Conservation (phyloP, 2,113 vertebrate genomes). For the Typhlomys cinereus region DNA sequence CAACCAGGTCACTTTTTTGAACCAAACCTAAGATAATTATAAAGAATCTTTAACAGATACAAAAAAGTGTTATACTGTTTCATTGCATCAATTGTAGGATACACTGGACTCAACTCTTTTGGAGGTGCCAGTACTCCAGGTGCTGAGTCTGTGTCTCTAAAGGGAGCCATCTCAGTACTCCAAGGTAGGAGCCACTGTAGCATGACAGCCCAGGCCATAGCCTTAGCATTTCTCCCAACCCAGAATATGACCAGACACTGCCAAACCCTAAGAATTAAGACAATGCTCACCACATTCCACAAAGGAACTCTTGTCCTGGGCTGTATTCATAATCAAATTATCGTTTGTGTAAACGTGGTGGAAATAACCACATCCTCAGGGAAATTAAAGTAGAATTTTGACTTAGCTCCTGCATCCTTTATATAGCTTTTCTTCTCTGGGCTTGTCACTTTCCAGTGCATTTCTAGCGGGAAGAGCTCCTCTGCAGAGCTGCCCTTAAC, state of each 20-base stretch:
- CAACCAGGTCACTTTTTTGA: slow-evolving; percentile 1
- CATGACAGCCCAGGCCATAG: not conserved
- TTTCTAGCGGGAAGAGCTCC: not conserved
- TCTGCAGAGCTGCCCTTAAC: not conserved
- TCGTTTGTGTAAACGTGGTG: slow-evolving; percentile 3
- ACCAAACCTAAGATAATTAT: slow-evolving; percentile 23
- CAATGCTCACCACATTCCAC: not conserved
- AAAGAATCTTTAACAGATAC: slow-evolving; percentile 29
- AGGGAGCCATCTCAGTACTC: not conserved
- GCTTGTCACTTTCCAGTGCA: not conserved
- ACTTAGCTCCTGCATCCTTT: not conserved
- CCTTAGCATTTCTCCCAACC: not conserved
- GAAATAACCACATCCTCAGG: not conserved
- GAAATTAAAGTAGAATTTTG: not conserved
- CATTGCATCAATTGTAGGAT: slow-evolving; percentile 9
- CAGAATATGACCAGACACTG: slow-evolving; percentile 3
- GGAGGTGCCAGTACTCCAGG: not conserved
- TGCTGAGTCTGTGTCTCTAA: slow-evolving; percentile 19
- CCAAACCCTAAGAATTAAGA: slow-evolving; percentile 27
- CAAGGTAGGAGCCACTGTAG: not conserved
- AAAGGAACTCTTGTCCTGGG: not conserved
- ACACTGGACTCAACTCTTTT: not conserved
- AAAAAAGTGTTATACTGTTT: slow-evolving; percentile 38
- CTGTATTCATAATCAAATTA: not conserved
- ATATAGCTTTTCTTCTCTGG: not conserved